Evolutionary conservation across 2,888 invertebrate species (phyloP).

Genomic region (Tenthredo amoena): DNA sequence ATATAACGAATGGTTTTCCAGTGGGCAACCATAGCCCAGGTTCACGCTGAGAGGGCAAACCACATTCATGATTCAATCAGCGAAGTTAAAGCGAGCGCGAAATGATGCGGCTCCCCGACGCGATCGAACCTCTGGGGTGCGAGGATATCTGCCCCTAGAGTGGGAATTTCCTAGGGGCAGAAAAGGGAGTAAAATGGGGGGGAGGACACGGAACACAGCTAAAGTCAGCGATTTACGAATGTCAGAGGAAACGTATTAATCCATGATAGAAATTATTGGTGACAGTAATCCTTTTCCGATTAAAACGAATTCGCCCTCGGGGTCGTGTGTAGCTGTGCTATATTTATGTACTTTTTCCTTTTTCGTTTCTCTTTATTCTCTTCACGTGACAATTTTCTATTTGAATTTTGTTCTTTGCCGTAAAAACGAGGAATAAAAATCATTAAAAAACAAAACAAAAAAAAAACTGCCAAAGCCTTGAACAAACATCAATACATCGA

Average conservation of each 20-base stretch:
- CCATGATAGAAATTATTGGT: conserved; percentile 29
- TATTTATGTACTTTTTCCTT: neutral
- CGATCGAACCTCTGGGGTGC: conserved; percentile 51
- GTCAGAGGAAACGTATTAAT: conserved; percentile 22
- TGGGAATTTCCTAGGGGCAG: conserved; percentile 36
- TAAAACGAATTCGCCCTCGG: conserved; percentile 25
- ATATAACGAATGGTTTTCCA: conserved; percentile 52
- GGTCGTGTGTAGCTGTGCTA: neutral
- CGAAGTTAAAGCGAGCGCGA: conserved; percentile 72
- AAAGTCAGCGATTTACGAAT: conserved; percentile 46
- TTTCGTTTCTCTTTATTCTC: neutral
- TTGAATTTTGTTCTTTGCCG: neutral
- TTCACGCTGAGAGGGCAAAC: conserved; percentile 58
- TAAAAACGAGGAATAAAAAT: neutral
- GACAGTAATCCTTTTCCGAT: conserved; percentile 42
- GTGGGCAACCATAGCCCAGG: conserved; percentile 51
- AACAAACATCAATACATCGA: conserved; percentile 9
- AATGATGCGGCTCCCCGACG: conserved; percentile 65
- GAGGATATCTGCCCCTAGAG: conserved; percentile 39
- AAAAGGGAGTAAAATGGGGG: neutral
- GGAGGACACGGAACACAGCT: neutral
- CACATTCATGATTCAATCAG: conserved; percentile 70
- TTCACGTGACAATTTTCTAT: neutral
- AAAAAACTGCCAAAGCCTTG: neutral
- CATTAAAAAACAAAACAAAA: neutral